These are phyloP conservation scores for Plagodis pulveraria DNA, from an alignment of 2,888 invertebrate genomes.

Conservation along the genomic window DNA sequence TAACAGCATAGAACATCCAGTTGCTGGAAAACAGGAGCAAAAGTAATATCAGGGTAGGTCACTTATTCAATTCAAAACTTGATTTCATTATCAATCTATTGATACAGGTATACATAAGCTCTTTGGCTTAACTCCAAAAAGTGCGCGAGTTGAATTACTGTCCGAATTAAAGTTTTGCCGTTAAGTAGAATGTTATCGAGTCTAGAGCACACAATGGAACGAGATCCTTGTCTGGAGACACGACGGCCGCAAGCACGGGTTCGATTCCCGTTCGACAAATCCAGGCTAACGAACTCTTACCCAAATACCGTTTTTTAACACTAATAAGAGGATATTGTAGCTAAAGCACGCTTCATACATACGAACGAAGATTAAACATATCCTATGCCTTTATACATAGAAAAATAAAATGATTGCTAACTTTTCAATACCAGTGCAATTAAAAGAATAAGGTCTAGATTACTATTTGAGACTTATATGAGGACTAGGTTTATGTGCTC, in stretches of 20 bases:
- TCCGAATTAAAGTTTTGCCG: slow-evolving; percentile 44
- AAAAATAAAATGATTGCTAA: too few species aligned
- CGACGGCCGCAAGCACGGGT: slow-evolving; percentile 65
- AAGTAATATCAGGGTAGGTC: too few species aligned
- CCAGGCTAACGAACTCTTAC: slow-evolving; percentile 72
- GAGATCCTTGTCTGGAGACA: slow-evolving; percentile 75
- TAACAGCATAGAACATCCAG: too few species aligned
- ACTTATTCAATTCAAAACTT: neutral
- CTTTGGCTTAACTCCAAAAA: slow-evolving; percentile 14
- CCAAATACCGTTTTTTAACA: slow-evolving; percentile 54
- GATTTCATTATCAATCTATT: slow-evolving; percentile 11
- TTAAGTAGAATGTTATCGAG: slow-evolving; percentile 70
- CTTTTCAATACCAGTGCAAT: too few species aligned
- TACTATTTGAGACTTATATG: too few species aligned
- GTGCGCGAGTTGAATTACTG: slow-evolving; percentile 23
- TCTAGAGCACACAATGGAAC: slow-evolving; percentile 73
- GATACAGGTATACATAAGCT: slow-evolving; percentile 2
- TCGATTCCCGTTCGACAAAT: slow-evolving; percentile 74
- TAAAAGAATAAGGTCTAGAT: too few species aligned
- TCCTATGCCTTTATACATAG: too few species aligned
- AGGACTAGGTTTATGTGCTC: too few species aligned
- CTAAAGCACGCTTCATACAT: too few species aligned
- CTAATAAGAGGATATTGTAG: slow-evolving; percentile 8
- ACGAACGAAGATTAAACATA: too few species aligned
- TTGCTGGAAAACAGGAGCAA: too few species aligned